A percentile compares a stretch with the other conserved stretches of the same genome.
These are phyloP conservation scores for Strigamia crassipes DNA, from an alignment of 2,888 invertebrate genomes.

Conservation along the genomic window DNA sequence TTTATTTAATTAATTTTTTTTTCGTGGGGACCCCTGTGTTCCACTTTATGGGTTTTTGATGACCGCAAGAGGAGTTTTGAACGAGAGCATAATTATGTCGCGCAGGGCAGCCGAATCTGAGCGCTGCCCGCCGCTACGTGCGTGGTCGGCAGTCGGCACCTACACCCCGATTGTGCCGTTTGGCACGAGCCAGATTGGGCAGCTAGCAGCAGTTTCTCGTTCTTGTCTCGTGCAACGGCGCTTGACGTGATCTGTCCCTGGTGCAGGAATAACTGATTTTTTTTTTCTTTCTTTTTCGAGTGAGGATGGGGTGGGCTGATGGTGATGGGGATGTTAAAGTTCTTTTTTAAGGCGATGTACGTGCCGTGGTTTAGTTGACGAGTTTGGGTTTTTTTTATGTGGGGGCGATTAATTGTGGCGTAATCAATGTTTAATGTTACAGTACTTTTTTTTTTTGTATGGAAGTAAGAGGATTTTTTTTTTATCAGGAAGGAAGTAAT, in stretches of 20 bases:
- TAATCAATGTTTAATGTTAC: background rate
- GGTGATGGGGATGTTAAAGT: constrained; percentile 2
- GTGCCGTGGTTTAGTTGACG: background rate
- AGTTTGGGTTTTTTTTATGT: background rate
- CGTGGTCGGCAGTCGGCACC: background rate
- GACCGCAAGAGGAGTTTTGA: background rate
- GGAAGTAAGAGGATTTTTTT: background rate
- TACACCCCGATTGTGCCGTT: background rate
- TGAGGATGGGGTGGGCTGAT: background rate
- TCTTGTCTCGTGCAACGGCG: constrained; percentile 34
- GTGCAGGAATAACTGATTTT: constrained; percentile 32
- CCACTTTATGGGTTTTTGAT: background rate
- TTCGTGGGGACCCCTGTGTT: background rate
- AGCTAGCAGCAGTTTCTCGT: constrained; percentile 24
- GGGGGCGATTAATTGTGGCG: background rate
- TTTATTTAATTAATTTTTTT: background rate
- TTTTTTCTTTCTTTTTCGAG: background rate
- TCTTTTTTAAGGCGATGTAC: background rate
- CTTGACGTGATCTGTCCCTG: constrained; percentile 31
- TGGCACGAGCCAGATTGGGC: constrained; percentile 28
- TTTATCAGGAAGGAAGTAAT: background rate
- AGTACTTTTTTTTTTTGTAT: background rate
- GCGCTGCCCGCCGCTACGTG: background rate
- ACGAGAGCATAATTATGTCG: constrained; percentile 13
- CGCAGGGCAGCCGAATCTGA: background rate